A percentile compares a stretch with the other conserved stretches of the same genome.
Conservation (phyloP, 2,797 vertebrate species). For the Labeo calbasu region DNA sequence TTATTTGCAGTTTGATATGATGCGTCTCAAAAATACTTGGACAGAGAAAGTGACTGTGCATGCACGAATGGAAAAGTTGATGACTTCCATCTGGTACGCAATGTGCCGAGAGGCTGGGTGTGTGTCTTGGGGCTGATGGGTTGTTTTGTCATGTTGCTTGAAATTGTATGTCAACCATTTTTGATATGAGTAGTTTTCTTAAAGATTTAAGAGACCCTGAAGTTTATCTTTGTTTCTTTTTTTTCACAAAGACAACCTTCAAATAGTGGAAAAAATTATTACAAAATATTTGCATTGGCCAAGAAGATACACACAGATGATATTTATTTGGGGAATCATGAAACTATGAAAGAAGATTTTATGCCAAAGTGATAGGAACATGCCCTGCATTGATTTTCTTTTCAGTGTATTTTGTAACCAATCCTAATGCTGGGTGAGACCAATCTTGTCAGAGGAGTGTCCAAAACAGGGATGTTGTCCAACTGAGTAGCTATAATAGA, state of each 20-base stretch:
- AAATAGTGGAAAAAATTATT: not conserved
- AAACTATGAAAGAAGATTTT: not conserved
- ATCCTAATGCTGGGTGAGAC: not conserved
- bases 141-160: constrained; percentile 37
- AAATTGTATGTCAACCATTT: constrained; percentile 34
- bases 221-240: not conserved
- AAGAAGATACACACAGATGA: not conserved
- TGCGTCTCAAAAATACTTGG: constrained; percentile 28
- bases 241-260: not conserved
- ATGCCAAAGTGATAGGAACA: not conserved
- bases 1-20: constrained; percentile 28
- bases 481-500: not conserved
- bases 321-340: not conserved
- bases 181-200: not conserved
- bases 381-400: not conserved
- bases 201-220: not conserved
- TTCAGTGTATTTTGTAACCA: constrained; percentile 6
- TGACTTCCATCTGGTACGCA: constrained; percentile 59
- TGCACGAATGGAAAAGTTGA: constrained; percentile 53
- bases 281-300: not conserved
- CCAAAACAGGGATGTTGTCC: not conserved
- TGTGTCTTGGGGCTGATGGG: constrained; percentile 35
- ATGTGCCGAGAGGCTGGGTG: constrained; percentile 46
- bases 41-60: constrained; percentile 45
- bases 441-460: not conserved